Percentiles rank a stretch among this genome's conserved stretches.
Conservation (phyloP, 2,113 vertebrate genomes). For the Lepidothrix coronata region DNA sequence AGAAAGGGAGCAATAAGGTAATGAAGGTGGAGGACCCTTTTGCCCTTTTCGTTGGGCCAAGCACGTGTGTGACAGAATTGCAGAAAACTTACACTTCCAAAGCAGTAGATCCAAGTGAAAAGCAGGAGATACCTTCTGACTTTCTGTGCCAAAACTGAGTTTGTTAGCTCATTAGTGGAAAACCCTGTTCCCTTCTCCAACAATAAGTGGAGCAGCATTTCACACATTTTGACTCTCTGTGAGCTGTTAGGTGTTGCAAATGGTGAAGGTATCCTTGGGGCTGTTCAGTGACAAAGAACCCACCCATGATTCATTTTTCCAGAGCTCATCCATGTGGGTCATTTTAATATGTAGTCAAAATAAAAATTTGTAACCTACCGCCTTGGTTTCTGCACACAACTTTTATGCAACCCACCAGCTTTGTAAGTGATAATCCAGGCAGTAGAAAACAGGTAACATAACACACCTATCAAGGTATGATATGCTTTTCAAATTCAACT, state of each 20-base stretch:
- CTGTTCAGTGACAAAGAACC: background rate
- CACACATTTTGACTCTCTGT: fast-evolving
- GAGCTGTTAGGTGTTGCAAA: background rate
- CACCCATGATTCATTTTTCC: background rate
- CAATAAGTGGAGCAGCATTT: background rate
- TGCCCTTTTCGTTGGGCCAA: background rate
- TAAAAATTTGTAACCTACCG: background rate
- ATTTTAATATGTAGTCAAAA: background rate
- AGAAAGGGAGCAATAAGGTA: background rate
- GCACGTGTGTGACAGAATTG: fast-evolving
- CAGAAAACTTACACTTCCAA: background rate
- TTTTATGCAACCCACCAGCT: background rate
- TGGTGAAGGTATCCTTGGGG: fast-evolving
- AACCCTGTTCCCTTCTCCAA: background rate
- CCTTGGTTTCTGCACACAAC: background rate
- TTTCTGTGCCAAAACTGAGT: background rate
- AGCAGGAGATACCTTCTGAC: background rate
- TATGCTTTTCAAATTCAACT: background rate
- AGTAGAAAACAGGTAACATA: background rate
- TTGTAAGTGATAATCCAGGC: background rate
- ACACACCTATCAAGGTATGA: background rate
- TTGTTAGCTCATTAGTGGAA: background rate
- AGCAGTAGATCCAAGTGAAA: background rate
- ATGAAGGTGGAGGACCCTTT: background rate
- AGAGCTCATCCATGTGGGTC: background rate